Base-by-base conservation (phyloP, 2,888 invertebrate species). In the Rhamnusium bicolor region DNA sequence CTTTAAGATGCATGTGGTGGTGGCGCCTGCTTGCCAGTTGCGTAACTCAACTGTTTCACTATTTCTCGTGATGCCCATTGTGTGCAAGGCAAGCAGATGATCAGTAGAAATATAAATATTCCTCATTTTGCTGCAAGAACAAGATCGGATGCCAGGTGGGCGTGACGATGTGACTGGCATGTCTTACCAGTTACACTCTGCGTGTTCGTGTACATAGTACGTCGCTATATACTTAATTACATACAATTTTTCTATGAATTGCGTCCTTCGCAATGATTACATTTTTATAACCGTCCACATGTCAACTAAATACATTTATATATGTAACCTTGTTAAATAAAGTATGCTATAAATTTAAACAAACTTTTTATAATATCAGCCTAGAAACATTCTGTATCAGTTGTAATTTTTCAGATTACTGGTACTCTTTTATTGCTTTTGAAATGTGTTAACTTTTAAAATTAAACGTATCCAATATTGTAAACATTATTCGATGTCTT, bases 141-240 rank as follows among this genome's bases (percentile, higher is more conserved):
- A 19, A 27, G 49, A 63, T 63, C 46, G 10, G 7, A 49, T 49
- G 51, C 24, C 5, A 40, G 18, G 53, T 53, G 29, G 65, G 65
- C 65, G 65, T 53, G 18, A 29, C 53, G 10, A 4, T n/a, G n/a
- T n/a, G n/a, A 8, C 51, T 63, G 63, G 49, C 63, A 19, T 16
- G 49, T 12, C 49, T 49, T 63, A 24, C 29, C 51, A 21, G 14
- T 24, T 3, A 51, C 49, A 27, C 6, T 27, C 12, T 16, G 19
- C 32, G 32, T 27, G 6, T 21, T 49, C 63, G 63, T 63, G 51
- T 27, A 12, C 27, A 18, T 18, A 49, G 27, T 69, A 32, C 60
- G 65, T 60, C 69, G 63, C 49, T 73, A 67, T 62, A 24, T 60
- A 19, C 69, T 61, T 65, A 69, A 73, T 69, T 69, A 29, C 65